Evolutionary conservation across 2,113 vertebrate genomes (phyloP), one percentile per base, ranked within the genome.

Genomic region (Bos indicus): DNA sequence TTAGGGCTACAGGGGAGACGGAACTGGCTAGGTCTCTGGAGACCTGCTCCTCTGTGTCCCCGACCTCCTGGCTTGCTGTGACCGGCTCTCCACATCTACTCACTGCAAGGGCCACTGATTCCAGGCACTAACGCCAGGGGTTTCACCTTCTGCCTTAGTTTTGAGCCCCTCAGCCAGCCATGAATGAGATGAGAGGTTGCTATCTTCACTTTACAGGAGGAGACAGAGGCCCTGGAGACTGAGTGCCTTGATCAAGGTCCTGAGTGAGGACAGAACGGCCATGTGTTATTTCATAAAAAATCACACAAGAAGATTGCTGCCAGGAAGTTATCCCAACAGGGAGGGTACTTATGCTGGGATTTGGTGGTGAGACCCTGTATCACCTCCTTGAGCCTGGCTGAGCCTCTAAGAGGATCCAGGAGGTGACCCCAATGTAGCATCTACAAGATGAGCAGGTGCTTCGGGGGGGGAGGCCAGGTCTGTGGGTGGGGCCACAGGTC

Each of bases 261-360:
- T 4, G 0, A 48, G 40, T 30, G 33, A 85, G n/a, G 21, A 52
- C 1, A 1, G 40, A 62, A 81, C 0, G 0, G 28, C 15, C 0
- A 11, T 43, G 40, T 48, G 6, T 46, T n/a, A 2, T 36, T 62
- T 59, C 1, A 4, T 77, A 59, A 51, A 36, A 89, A 56, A 46
- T 19, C 17, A 40, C 25, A 28, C 26, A 17, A 21, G n/a, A 67
- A 91, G 84, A 82, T 13, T 10, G 2, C 16, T 12, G 21, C 30
- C 13, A 23, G 3, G 23, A 9, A n/a, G 21, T 23, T 54, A 21
- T 17, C 9, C 2, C 1, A 2, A 40, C 74, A 57, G 33, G 33
- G 62, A 48, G 28, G 28, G 17, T 16, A 7, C 25, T 87, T 26
- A 56, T 26, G 36, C 13, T 25, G 30, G 56, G 30, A 46, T 46